A percentile compares a stretch with the other conserved stretches of the same genome.
Conservation (phyloP, 2,113 vertebrate species). For the Limanda limanda region DNA sequence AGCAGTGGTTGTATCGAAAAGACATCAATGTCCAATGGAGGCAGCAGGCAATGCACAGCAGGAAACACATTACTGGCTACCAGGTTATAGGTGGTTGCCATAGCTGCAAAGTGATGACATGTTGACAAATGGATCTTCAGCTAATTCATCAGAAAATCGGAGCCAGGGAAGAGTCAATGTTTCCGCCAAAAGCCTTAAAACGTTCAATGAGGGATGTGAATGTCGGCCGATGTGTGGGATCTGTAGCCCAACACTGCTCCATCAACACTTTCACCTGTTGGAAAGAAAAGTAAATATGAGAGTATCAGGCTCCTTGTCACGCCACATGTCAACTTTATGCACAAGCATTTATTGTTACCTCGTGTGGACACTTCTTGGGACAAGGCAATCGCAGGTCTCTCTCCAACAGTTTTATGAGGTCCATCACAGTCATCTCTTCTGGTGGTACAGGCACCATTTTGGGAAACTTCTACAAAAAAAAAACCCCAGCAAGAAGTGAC, state of each 20-base stretch:
- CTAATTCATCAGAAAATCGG: constrained; percentile 66
- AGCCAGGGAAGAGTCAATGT: constrained; percentile 68
- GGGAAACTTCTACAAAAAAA: constrained; percentile 84
- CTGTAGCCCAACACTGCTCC: constrained; percentile 88
- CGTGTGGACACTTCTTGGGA: constrained; percentile 86
- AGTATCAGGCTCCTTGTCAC: neutral
- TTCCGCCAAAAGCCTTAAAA: constrained; percentile 71
- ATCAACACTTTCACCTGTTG: constrained; percentile 81
- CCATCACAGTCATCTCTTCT: constrained; percentile 86
- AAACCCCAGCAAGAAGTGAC: neutral
- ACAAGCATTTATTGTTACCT: constrained; percentile 78
- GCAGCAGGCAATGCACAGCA: constrained; percentile 22
- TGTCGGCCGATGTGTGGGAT: constrained; percentile 83
- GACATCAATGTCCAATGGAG: constrained; percentile 23
- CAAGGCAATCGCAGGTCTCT: constrained; percentile 81
- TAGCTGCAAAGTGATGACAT: constrained; percentile 19
- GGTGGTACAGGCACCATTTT: constrained; percentile 84
- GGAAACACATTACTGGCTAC: constrained; percentile 3
- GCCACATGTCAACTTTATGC: neutral
- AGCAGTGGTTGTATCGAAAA: constrained; percentile 30
- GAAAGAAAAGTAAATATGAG: neutral
- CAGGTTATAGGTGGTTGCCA: constrained; percentile 6
- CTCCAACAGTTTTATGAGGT: constrained; percentile 86
- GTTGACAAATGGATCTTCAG: neutral
- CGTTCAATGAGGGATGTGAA: constrained; percentile 84